A percentile compares a stretch with the other conserved stretches of the same genome.
These are phyloP conservation scores for Microdon myrmicae DNA, from an alignment of 2,888 invertebrate species.

Conservation along the genomic window DNA sequence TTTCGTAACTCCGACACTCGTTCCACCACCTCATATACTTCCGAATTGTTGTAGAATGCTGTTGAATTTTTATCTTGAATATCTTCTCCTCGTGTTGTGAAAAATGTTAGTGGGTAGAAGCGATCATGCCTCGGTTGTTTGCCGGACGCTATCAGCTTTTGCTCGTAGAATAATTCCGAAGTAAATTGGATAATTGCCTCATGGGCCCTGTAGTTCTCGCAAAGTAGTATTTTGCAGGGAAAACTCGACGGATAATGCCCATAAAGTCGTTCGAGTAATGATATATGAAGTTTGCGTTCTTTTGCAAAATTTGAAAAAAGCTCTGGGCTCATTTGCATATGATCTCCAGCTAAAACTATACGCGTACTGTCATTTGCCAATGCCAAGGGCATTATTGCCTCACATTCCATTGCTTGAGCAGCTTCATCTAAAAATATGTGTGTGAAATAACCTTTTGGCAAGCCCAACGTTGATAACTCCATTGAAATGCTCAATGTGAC, in stretches of 20 bases:
- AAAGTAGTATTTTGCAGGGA: slow-evolving; percentile 81
- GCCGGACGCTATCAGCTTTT: slow-evolving; percentile 78
- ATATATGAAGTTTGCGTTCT: slow-evolving; percentile 77
- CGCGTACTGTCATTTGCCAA: slow-evolving; percentile 78
- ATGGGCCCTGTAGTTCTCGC: slow-evolving; percentile 86
- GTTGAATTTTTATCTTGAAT: slow-evolving; percentile 82
- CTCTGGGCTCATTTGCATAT: slow-evolving; percentile 86
- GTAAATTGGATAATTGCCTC: slow-evolving; percentile 84
- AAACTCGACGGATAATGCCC: slow-evolving; percentile 79
- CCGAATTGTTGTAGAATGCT: slow-evolving; percentile 83
- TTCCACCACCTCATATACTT: slow-evolving; percentile 83
- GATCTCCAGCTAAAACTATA: slow-evolving; percentile 85
- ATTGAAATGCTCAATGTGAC: slow-evolving; percentile 84
- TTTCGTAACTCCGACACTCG: slow-evolving; percentile 77
- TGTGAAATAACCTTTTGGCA: slow-evolving; percentile 75
- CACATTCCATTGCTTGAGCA: slow-evolving; percentile 87
- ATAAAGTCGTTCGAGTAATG: slow-evolving; percentile 81
- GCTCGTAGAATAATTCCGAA: slow-evolving; percentile 83
- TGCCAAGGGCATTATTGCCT: slow-evolving; percentile 82
- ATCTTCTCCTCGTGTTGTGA: slow-evolving; percentile 82
- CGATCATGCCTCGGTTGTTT: slow-evolving; percentile 77
- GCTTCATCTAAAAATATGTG: slow-evolving; percentile 89
- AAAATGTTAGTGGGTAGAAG: slow-evolving; percentile 81
- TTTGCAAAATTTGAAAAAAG: slow-evolving; percentile 80
- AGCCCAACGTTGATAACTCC: slow-evolving; percentile 75